A percentile compares a stretch with the other conserved stretches of the same genome.
phyloP scores from a whole-genome alignment of 2,888 invertebrate species.

The Phyto melanocephala region DNA sequence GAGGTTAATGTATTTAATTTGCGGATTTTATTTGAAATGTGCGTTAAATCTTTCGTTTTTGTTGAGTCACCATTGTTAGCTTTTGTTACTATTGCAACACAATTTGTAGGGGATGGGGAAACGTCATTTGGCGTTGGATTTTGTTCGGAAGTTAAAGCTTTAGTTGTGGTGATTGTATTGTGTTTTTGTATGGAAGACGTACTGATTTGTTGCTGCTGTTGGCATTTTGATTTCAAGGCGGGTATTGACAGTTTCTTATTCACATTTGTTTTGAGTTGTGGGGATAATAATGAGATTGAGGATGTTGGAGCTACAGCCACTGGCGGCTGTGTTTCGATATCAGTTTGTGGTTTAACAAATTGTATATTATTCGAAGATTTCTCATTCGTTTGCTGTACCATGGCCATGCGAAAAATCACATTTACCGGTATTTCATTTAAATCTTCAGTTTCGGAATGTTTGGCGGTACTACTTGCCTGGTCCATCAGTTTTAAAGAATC shows the following conservation, averaged over 20 bases:
- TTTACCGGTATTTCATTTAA: slow-evolving; percentile 77
- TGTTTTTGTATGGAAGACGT: slow-evolving; percentile 65
- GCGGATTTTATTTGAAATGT: slow-evolving; percentile 56
- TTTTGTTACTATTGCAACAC: too few species aligned
- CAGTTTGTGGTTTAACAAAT: slow-evolving; percentile 47
- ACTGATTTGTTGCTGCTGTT: slow-evolving; percentile 45
- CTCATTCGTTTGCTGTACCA: slow-evolving; percentile 32
- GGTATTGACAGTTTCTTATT: slow-evolving; percentile 39
- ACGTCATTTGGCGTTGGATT: slow-evolving; percentile 11
- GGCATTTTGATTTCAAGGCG: slow-evolving; percentile 36
- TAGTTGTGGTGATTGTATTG: background rate
- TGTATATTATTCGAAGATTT: slow-evolving; percentile 53
- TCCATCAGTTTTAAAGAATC: slow-evolving; percentile 45
- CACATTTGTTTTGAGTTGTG: slow-evolving; percentile 35
- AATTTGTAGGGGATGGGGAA: background rate
- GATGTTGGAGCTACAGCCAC: background rate
- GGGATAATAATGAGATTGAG: background rate
- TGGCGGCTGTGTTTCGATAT: background rate
- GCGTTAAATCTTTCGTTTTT: slow-evolving; percentile 29
- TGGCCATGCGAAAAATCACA: slow-evolving; percentile 75
- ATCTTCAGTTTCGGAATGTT: slow-evolving; percentile 77
- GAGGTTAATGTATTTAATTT: slow-evolving; percentile 49
- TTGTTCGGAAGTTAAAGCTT: slow-evolving; percentile 9
- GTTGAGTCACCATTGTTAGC: too few species aligned
- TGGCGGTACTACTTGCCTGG: slow-evolving; percentile 4